Evolutionary conservation across 92 coral and sea anemone genomes (phyloP).

Genomic region (Isaurus tuberculatus): DNA sequence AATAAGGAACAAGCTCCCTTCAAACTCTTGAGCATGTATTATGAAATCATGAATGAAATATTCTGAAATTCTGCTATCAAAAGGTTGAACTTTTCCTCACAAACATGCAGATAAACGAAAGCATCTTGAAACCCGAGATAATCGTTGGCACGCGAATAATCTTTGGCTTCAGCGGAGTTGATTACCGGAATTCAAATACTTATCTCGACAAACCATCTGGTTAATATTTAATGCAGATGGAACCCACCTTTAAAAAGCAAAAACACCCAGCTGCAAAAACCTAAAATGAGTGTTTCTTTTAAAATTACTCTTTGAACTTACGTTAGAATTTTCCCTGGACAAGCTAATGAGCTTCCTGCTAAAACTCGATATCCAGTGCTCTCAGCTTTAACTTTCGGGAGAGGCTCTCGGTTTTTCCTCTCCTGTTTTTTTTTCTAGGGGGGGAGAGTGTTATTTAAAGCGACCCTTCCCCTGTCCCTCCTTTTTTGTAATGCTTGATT

Average conservation of each 20-base stretch:
- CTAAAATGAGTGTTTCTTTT: too few species aligned
- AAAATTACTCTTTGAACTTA: too few species aligned
- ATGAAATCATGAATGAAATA: neutral
- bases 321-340: neutral
- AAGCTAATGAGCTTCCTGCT: neutral
- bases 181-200: constrained; percentile 19
- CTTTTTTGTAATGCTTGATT: too few species aligned
- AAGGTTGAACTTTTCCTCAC: too few species aligned
- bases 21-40: neutral
- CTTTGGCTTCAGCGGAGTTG: constrained; percentile 34
- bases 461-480: too few species aligned
- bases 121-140: constrained; percentile 32
- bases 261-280: neutral
- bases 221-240: constrained; percentile 28
- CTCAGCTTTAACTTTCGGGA: neutral
- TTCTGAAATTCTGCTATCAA: neutral
- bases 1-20: neutral
- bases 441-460: constrained; percentile 8
- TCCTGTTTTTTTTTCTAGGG: neutral
- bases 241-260: neutral
- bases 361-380: neutral
- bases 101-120: neutral
- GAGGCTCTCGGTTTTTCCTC: neutral
- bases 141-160: constrained; percentile 20
- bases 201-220: constrained; percentile 21